Evolutionary conservation across 2,797 vertebrate genomes (phyloP), one percentile per base, ranked within the genome.

Genomic region (Martes flavigula): DNA sequence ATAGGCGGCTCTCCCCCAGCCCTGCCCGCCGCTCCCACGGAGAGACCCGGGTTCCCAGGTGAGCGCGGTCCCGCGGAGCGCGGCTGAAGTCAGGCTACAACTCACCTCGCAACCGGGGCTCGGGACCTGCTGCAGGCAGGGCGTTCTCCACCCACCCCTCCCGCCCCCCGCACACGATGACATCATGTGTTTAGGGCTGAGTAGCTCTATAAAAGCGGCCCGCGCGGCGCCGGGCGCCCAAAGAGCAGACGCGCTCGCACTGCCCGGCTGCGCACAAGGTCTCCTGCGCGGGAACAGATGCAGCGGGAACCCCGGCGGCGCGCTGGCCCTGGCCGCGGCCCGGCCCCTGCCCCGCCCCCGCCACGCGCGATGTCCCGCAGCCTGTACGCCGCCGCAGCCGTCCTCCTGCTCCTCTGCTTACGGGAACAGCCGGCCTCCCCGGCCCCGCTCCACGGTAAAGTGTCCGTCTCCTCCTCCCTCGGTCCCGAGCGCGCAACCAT

Each of bases 371-470:
- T 99, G 99, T 90, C 98, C 97, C 27, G 96, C 97, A 96, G 96
- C 97, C 94, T 96, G 98, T 95, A 8, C 43, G 51, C 1, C 8
- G 87, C n/a, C 7, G 87, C n/a, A 0, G 2, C 94, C 13, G 30
- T 64, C 14, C 60, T 98, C n/a, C 92, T 98, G 92, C 96, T 98
- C 14, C 20, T 93, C 91, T 79, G 98, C 97, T 88, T 97, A 82
- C 78, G 94, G 98, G 92, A 40, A 54, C 98, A 94, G 81, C 94
- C 90, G 66, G 97, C 97, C 82, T 0, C 72, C 78, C 90, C 97
- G 68, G 98, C 98, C 15, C 97, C 98, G 5, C 54, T 96, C 93
- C 98, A 99, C 79, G 99, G 99, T 99, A 98, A 99, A 96, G 97
- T 97, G 98, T 90, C 81, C 81, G 60, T 30, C 94, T 95, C 12